phyloP scores from a whole-genome alignment of 2,113 vertebrate genomes.

The Sylvietta virens region DNA sequence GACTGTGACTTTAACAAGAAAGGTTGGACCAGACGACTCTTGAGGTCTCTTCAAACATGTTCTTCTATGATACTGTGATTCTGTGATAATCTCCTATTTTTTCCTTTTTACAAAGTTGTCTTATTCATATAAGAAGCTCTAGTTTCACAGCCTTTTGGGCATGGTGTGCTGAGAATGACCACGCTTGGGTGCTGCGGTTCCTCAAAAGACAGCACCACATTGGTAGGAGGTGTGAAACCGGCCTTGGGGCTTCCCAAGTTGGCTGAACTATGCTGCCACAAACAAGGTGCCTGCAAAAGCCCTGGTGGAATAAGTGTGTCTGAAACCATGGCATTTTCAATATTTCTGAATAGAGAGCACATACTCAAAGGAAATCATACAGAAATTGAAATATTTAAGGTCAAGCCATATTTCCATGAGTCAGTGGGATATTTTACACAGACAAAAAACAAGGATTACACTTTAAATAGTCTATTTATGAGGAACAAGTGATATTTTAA shows the following conservation, averaged over 20 bases:
- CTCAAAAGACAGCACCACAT: neutral
- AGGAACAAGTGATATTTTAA: constrained; percentile 33
- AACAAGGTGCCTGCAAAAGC: neutral
- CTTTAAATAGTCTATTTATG: constrained; percentile 13
- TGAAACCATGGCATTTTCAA: neutral
- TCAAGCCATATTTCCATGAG: neutral
- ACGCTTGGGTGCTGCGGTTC: fast-evolving
- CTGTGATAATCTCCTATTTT: neutral
- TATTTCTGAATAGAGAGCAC: neutral
- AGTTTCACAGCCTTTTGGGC: neutral
- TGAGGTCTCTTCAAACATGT: neutral
- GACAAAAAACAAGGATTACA: constrained; percentile 16
- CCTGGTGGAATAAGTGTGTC: neutral
- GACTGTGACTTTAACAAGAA: neutral
- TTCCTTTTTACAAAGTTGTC: neutral
- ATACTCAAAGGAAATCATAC: neutral
- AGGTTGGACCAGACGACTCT: neutral
- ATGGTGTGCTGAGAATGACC: fast-evolving
- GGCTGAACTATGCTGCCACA: neutral
- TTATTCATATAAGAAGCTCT: neutral
- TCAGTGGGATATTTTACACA: neutral
- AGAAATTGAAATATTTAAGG: constrained; percentile 31
- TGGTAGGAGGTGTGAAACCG: neutral
- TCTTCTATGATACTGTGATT: neutral
- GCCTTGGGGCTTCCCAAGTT: neutral